Percentiles rank a stretch among this genome's conserved stretches.
Conservation (phyloP, 2,113 vertebrate genomes). For the Australoheros scitulus region DNA sequence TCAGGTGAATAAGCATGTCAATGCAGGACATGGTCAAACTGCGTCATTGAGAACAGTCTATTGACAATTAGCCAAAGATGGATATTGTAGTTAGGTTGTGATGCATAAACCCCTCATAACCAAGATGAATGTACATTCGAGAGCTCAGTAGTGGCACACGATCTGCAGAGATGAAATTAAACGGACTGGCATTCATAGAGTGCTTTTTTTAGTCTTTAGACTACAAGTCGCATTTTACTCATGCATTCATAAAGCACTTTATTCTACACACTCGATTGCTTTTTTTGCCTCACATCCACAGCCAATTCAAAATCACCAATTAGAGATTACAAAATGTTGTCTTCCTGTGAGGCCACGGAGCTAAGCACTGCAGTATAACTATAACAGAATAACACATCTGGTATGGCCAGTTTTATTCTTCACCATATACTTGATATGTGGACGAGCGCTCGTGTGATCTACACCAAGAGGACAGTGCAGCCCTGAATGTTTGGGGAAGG, state of each 20-base stretch:
- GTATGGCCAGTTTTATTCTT: constrained; percentile 1
- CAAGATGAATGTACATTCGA: background rate
- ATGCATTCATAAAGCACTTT: background rate
- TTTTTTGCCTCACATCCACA: background rate
- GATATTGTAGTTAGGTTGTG: background rate
- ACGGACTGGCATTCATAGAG: background rate
- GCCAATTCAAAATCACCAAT: constrained; percentile 1
- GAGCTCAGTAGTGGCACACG: background rate
- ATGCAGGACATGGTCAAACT: background rate
- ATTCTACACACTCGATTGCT: background rate
- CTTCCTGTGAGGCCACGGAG: background rate
- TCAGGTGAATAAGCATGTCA: background rate
- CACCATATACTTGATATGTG: background rate
- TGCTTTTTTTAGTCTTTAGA: background rate
- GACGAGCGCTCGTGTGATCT: background rate
- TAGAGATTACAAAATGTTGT: background rate
- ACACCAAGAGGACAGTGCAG: background rate
- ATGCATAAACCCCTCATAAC: constrained; percentile 3
- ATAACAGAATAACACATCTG: background rate
- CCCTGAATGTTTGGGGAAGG: background rate
- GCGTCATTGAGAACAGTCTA: background rate
- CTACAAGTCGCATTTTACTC: background rate
- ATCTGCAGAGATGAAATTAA: background rate
- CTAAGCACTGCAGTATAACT: background rate
- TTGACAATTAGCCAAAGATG: background rate